Conservation (phyloP, 2,797 vertebrate species). For the Pitangus sulphuratus region DNA sequence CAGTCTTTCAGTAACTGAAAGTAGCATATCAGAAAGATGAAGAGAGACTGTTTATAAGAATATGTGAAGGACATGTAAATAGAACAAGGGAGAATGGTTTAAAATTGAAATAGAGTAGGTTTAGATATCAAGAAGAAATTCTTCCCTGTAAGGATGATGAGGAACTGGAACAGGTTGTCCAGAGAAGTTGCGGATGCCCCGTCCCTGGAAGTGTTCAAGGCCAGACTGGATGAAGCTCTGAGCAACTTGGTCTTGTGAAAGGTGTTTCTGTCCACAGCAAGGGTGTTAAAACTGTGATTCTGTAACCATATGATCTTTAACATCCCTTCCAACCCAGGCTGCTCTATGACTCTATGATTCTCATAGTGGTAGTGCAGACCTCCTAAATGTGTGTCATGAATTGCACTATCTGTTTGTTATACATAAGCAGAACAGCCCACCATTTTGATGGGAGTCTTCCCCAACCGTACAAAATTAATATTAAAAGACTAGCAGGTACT, state of each 20-base stretch:
- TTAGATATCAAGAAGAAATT: background rate
- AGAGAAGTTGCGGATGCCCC: background rate
- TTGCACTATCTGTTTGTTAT: background rate
- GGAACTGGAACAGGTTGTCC: background rate
- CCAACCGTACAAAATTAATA: background rate
- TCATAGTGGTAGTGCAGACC: background rate
- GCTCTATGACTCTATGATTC: background rate
- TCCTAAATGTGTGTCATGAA: background rate
- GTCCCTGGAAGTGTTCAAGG: background rate
- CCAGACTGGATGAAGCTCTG: background rate
- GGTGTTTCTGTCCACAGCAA: fast-evolving
- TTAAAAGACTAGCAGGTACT: background rate
- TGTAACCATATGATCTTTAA: background rate
- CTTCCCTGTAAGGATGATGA: background rate
- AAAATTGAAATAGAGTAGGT: background rate
- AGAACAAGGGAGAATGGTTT: background rate
- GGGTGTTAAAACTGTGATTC: background rate
- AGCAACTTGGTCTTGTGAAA: background rate
- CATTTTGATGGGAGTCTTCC: background rate
- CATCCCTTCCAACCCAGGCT: background rate
- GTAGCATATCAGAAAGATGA: background rate
- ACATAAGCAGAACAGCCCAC: background rate
- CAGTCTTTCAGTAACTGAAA: background rate
- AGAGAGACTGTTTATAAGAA: background rate
- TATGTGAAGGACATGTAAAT: background rate